Evolutionary conservation across 1,140 invertebrate genomes (phyloP), one percentile per base, ranked within the genome.

Genomic region (Apolygus lucorum): DNA sequence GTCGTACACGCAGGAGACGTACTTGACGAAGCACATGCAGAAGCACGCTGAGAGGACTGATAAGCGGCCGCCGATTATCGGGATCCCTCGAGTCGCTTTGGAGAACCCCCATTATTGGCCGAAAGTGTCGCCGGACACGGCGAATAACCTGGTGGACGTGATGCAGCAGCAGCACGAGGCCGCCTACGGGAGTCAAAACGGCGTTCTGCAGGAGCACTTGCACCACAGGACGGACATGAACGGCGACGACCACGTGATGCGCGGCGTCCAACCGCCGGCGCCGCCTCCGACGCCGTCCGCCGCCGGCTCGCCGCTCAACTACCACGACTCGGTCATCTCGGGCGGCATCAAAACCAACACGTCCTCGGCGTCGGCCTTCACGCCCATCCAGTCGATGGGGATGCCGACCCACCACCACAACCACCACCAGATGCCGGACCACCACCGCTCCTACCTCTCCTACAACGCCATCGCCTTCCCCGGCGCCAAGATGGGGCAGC

Each of bases 1-100:
- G 81, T 96, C 93, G 68, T 99, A 99, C 81, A 99, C 96, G 2
- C 96, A 99, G 80, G 96, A 99, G 81, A 98, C 96, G 17, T 99
- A 99, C 80, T 84, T 99, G 75, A 93, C 92, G 72, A 97, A 99
- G 78, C 97, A 99, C 80, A 95, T 99, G 93, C 93, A 97, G 77
- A 99, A 99, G 78, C 96, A 99, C 77, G 89, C 92, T 13, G 91
- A 96, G 74, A 81, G 93, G 71, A 89, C 92, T 65, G 93, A 96
- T 78, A 95, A 95, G 79, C 83, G 92, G 76, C 90, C 91, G 28
- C 89, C 91, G 0, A 92, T 92, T 69, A 82, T 83, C 67, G 81
- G 83, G 4, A 79, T 80, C 54, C 76, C 73, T 13, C 29, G 74
- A 11, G 74, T 74, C 1, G 71, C 73, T 11, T 63, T 76, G 21